A percentile compares a stretch with the other conserved stretches of the same genome.
Conservation (phyloP, 1,140 invertebrate genomes). For the Parasteatoda tepidariorum region DNA sequence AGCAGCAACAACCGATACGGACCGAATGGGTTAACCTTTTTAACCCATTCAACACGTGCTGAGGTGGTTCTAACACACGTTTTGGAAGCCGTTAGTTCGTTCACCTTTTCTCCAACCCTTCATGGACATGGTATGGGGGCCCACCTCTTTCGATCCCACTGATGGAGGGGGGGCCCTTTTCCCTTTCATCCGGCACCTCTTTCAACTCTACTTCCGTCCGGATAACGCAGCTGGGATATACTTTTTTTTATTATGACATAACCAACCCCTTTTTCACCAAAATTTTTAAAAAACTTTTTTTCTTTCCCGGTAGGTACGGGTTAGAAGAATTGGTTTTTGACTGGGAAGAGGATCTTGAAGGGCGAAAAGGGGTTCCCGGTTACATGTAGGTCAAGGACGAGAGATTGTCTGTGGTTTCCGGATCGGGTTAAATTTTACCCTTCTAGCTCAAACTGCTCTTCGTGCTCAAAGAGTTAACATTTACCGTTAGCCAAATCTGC, state of each 20-base stretch:
- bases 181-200: conserved; percentile 36
- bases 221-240: neutral
- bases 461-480: neutral
- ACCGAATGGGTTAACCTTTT: too few species aligned
- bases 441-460: neutral
- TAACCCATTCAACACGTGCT: neutral
- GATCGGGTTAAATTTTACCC: neutral
- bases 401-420: neutral
- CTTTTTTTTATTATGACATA: neutral
- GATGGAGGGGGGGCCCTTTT: neutral
- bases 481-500: too few species aligned
- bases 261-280: conserved; percentile 10
- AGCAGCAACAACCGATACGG: too few species aligned
- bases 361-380: conserved; percentile 34
- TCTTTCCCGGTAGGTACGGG: conserved; percentile 26
- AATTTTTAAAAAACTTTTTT: conserved; percentile 17
- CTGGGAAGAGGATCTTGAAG: conserved; percentile 17
- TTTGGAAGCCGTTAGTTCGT: conserved; percentile 15
- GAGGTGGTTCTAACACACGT: neutral
- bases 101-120: conserved; percentile 33
- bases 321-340: conserved; percentile 17
- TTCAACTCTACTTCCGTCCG: conserved; percentile 6
- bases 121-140: conserved; percentile 11
- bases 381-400: conserved; percentile 30
- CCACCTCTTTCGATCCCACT: conserved; percentile 17